Conservation (phyloP, 2,888 invertebrate species). For the Thecophora atra region DNA sequence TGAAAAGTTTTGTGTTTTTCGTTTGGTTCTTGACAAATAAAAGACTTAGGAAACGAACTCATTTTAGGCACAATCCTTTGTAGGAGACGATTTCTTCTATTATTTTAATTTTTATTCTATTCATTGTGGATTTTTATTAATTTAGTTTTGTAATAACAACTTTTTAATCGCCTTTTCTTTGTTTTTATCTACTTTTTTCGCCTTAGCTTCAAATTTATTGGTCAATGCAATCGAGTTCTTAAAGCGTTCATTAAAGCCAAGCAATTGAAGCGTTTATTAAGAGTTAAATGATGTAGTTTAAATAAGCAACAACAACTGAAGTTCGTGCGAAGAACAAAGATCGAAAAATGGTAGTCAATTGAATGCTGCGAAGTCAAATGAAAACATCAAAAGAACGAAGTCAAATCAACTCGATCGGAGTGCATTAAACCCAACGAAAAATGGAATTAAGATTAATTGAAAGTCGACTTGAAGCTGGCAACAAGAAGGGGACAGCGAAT, state of each 20-base stretch:
- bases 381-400: background rate
- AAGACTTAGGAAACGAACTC: slow-evolving; percentile 10
- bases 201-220: background rate
- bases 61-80: too few relatives aligned
- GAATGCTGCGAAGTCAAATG: slow-evolving; percentile 5
- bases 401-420: background rate
- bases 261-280: background rate
- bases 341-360: background rate
- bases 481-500: background rate
- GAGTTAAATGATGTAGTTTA: background rate
- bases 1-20: background rate
- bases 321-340: background rate
- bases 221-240: background rate
- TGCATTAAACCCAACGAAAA: background rate
- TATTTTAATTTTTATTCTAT: background rate
- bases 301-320: background rate
- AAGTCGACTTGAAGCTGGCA: slow-evolving; percentile 3
- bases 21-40: background rate
- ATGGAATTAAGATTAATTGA: slow-evolving; percentile 26
- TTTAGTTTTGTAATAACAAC: background rate
- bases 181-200: background rate
- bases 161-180: background rate
- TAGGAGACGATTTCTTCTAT: background rate
- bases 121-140: background rate
- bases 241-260: background rate